These are phyloP conservation scores for Zonotrichia albicollis DNA, from an alignment of 2,797 vertebrate species.

Conservation along the genomic window DNA sequence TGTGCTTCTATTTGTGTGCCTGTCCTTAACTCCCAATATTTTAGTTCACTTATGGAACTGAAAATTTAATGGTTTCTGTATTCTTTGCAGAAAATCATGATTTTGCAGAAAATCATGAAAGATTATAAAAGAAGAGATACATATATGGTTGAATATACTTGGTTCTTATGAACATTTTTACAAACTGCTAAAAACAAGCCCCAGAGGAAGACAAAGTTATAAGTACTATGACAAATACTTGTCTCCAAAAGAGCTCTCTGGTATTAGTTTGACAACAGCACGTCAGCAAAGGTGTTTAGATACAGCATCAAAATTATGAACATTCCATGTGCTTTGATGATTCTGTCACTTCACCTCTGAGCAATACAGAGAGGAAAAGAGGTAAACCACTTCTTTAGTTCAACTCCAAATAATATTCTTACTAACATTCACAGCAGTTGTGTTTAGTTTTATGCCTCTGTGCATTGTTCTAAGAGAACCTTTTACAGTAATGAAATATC, in stretches of 20 bases:
- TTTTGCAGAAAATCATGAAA: not conserved
- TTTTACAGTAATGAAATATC: constrained; percentile 19
- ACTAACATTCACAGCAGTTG: not conserved
- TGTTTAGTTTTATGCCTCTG: not conserved
- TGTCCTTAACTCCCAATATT: not conserved
- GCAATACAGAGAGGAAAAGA: not conserved
- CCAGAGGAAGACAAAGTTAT: not conserved
- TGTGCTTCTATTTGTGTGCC: not conserved
- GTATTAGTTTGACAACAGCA: not conserved
- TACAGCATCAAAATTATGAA: constrained; percentile 2
- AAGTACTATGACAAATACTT: not conserved
- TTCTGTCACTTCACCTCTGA: not conserved
- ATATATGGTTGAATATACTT: not conserved
- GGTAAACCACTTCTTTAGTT: not conserved
- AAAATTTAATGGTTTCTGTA: not conserved
- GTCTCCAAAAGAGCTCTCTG: constrained; percentile 5
- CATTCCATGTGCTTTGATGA: not conserved
- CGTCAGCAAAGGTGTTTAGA: constrained; percentile 7
- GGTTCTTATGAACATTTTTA: not conserved
- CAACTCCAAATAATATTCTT: constrained; percentile 28
- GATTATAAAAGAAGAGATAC: constrained; percentile 24
- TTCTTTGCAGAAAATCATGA: not conserved
- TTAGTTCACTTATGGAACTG: not conserved
- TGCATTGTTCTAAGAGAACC: not conserved
- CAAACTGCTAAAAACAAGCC: not conserved